Evolutionary conservation across 2,113 vertebrate genomes (phyloP).

Genomic region (Cyanoderma ruficeps): DNA sequence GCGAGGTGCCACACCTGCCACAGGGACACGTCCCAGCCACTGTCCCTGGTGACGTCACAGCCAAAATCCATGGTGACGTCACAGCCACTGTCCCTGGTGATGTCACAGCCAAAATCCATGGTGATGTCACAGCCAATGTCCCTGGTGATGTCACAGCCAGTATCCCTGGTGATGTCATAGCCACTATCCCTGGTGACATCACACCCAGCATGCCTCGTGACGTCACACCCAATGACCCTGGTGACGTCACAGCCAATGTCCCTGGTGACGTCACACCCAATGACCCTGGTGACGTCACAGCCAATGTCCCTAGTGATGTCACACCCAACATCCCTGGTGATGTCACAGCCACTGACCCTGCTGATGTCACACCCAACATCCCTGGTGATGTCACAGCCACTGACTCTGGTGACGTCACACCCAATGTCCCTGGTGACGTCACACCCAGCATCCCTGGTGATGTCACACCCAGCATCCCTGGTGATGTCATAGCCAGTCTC

Average conservation of each 20-base stretch:
- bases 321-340: neutral
- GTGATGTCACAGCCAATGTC: too few relatives aligned
- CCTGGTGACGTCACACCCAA: neutral
- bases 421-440: neutral
- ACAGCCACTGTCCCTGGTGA: neutral
- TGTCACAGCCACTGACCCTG: neutral
- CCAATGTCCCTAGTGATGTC: neutral
- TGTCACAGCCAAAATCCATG: too few relatives aligned
- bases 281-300: neutral
- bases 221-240: too few relatives aligned
- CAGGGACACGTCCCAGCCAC: fast-evolving
- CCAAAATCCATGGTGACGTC: neutral
- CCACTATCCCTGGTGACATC: too few relatives aligned
- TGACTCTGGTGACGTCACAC: neutral
- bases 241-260: too few relatives aligned
- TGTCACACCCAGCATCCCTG: too few relatives aligned
- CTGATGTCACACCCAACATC: too few relatives aligned
- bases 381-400: fast-evolving
- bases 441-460: neutral
- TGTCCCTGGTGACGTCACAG: fast-evolving
- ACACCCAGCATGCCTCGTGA: too few relatives aligned
- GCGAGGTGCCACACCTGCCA: neutral
- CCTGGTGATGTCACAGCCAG: too few relatives aligned
- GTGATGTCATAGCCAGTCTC: too few relatives aligned
- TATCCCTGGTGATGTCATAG: too few relatives aligned